Evolutionary conservation across 2,113 vertebrate species (phyloP), one percentile per base, ranked within the genome.

Genomic region (Corynorhinus townsendii): DNA sequence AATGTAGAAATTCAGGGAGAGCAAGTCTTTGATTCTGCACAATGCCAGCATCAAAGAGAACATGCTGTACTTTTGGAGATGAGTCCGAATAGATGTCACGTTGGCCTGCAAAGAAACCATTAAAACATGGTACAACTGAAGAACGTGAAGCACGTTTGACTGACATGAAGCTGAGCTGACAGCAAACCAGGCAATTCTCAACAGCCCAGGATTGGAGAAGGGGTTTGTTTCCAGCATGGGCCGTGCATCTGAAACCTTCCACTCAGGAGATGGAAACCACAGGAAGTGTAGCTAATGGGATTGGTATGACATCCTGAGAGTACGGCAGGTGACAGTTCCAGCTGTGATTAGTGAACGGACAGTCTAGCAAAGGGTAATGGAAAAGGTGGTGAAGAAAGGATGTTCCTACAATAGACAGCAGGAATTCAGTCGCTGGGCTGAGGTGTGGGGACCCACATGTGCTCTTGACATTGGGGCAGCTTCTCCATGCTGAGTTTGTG

Each of bases 1-100:
- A 96, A 96, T 96, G 90, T 79, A 95, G 94, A 97, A 95, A 96
- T 90, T 90, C 92, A 92, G 88, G 12, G 45, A 79, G 17, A 95
- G 45, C 87, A 96, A 96, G 68, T 75, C 68, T 75, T 56, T 85
- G 93, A 86, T 94, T 86, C 82, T 59, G 17, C 47, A 97, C 95
- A 95, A 95, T 22, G 62, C 40, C 49, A 56, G 64, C 52, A 69
- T 85, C 77, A 94, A 81, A 82, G 68, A 81, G 82, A 90, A 93
- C 52, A 90, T 64, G 85, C 77, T 92, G n/a, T 90, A 92, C 92
- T 92, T 94, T 94, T 97, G 86, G 26, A 52, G 69, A 79, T 62
- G 47, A 86, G 38, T 90, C 35, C 82, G 75, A 90, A 85, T 30
- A 52, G 64, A 86, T 88, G 69, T 91, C 85, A 24, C 71, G 43